phyloP scores from a whole-genome alignment of 1,140 invertebrate genomes.

The Mizuhopecten yessoensis region DNA sequence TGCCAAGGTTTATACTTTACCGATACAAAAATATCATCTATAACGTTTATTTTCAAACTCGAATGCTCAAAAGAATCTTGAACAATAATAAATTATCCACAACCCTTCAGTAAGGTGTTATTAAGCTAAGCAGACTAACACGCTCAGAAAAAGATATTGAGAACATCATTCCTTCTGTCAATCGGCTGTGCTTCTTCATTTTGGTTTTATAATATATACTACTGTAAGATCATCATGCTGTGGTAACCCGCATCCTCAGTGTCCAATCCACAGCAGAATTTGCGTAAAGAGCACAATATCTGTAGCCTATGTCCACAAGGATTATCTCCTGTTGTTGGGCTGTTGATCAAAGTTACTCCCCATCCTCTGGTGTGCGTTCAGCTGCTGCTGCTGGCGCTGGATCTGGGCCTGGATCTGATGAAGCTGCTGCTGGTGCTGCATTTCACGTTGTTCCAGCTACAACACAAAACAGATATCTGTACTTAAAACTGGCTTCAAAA shows the following conservation, averaged over 20 bases:
- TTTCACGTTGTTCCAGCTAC: slow-evolving; percentile 64
- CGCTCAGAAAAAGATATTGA: neutral
- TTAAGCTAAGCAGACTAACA: neutral
- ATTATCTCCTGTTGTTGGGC: slow-evolving; percentile 31
- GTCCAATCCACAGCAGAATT: neutral
- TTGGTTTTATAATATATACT: too few species aligned
- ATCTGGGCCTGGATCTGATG: slow-evolving; percentile 64
- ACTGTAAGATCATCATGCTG: neutral
- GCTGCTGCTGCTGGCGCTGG: slow-evolving; percentile 61
- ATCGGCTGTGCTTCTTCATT: neutral
- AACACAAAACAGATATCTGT: slow-evolving; percentile 20
- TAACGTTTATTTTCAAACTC: neutral
- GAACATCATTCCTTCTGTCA: neutral
- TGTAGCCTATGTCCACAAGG: neutral
- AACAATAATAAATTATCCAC: neutral
- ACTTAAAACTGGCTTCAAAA: neutral
- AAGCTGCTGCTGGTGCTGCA: slow-evolving; percentile 62
- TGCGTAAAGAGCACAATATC: neutral
- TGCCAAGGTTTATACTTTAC: neutral
- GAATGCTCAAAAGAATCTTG: neutral
- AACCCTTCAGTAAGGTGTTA: neutral
- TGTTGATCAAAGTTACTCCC: neutral
- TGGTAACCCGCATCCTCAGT: neutral
- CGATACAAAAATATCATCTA: neutral
- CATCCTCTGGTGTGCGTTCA: slow-evolving; percentile 46